phyloP scores from a whole-genome alignment of 2,113 vertebrate species.

The Rhabdornis inornatus region DNA sequence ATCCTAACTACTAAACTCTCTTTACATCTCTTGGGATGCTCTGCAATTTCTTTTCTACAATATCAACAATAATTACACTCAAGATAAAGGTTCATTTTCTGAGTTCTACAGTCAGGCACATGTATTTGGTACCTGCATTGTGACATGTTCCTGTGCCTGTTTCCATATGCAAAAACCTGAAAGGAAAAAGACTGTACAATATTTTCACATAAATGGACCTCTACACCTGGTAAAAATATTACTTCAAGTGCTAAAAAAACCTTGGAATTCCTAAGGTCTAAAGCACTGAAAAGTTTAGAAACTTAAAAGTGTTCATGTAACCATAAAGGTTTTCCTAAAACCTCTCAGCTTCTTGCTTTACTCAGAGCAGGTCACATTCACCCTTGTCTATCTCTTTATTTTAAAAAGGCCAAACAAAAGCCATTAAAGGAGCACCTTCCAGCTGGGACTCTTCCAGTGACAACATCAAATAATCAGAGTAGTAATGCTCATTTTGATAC shows the following conservation, averaged over 20 bases:
- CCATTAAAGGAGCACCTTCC: not conserved
- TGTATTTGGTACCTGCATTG: not conserved
- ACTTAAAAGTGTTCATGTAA: not conserved
- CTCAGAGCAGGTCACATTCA: not conserved
- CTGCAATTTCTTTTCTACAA: not conserved
- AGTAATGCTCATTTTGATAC: not conserved
- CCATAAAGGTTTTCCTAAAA: not conserved
- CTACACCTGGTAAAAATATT: not conserved
- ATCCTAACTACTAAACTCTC: not conserved
- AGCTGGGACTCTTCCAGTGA: not conserved
- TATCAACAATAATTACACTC: not conserved
- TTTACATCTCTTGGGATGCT: not conserved
- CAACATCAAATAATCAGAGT: not conserved
- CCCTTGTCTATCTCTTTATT: not conserved
- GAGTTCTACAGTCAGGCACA: not conserved
- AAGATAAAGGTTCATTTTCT: not conserved
- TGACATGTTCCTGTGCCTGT: rapidly evolving
- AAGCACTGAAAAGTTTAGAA: not conserved
- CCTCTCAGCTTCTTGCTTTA: not conserved
- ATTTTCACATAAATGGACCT: not conserved
- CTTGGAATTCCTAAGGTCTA: not conserved
- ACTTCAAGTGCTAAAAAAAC: not conserved
- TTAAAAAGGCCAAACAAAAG: not conserved
- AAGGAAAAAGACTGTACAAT: not conserved
- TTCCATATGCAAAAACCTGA: not conserved